A percentile compares a stretch with the other conserved stretches of the same genome.
These are phyloP conservation scores for Eurytemora carolleeae DNA, from an alignment of 1,140 invertebrate species.

Conservation along the genomic window DNA sequence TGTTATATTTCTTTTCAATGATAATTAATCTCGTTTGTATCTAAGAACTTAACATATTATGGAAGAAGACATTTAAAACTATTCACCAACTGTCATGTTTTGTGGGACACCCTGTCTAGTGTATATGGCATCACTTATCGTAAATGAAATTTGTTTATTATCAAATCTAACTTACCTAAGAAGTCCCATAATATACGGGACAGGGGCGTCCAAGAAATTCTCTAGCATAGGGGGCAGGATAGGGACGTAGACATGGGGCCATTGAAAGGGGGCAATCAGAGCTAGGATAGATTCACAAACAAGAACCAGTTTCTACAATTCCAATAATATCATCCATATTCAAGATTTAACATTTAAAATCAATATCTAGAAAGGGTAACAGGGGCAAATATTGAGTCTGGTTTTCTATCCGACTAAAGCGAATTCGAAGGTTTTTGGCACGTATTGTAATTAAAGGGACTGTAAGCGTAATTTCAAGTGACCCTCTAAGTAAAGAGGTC, in stretches of 20 bases:
- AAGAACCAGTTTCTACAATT: constrained; percentile 86
- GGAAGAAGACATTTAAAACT: too few species aligned
- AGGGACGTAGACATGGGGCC: constrained; percentile 98
- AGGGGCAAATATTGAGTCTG: background rate
- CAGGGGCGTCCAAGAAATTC: constrained; percentile 95
- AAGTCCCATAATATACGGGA: constrained; percentile 93
- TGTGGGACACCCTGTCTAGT: too few species aligned
- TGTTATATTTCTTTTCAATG: too few species aligned
- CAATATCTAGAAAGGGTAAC: constrained; percentile 6
- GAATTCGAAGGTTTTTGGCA: constrained; percentile 1
- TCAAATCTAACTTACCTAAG: constrained; percentile 21
- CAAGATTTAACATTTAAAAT: constrained; percentile 10
- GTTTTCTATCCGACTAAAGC: too few species aligned
- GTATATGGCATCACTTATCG: too few species aligned
- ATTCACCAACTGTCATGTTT: too few species aligned
- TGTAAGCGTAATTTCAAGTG: too few species aligned
- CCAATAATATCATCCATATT: constrained; percentile 35
- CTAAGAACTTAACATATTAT: too few species aligned
- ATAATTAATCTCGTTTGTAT: too few species aligned
- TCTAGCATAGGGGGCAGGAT: constrained; percentile 83
- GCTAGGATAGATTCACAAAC: constrained; percentile 82
- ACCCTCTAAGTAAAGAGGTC: too few species aligned
- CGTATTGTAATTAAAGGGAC: too few species aligned
- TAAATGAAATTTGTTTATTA: too few species aligned
- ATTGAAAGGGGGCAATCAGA: constrained; percentile 79